A percentile compares a stretch with the other conserved stretches of the same genome.
These are phyloP conservation scores for Papilio aristodemus DNA, from an alignment of 1,140 invertebrate genomes.

Conservation along the genomic window DNA sequence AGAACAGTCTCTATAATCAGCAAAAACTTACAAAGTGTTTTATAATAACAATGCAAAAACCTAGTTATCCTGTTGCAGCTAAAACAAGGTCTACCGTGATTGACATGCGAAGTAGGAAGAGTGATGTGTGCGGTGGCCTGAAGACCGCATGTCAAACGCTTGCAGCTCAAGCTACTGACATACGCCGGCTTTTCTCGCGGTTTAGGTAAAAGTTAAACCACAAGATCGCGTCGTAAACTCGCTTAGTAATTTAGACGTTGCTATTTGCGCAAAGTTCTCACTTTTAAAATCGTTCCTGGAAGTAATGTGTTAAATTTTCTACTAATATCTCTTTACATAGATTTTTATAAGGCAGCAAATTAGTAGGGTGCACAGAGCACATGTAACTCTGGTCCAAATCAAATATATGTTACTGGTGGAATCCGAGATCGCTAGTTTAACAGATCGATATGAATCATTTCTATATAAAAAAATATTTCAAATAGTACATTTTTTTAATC, in stretches of 20 bases:
- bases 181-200: slow-evolving; percentile 52
- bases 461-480: no score
- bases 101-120: slow-evolving; percentile 15
- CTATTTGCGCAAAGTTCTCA: slow-evolving; percentile 33
- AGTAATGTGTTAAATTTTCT: slow-evolving; percentile 15
- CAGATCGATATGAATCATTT: no score
- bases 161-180: slow-evolving; percentile 59
- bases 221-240: slow-evolving; percentile 50
- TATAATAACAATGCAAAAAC: slow-evolving; percentile 27
- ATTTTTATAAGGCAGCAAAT: not conserved
- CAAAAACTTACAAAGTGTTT: slow-evolving; percentile 25
- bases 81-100: slow-evolving; percentile 9
- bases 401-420: no score
- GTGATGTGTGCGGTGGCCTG: slow-evolving; percentile 21
- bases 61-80: slow-evolving; percentile 23
- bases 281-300: slow-evolving; percentile 31
- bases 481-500: no score
- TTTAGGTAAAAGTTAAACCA: slow-evolving; percentile 58
- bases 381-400: no score
- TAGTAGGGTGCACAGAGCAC: no score
- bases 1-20: slow-evolving; percentile 22
- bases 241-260: slow-evolving; percentile 44
- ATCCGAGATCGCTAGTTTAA: no score
- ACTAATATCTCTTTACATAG: not conserved
- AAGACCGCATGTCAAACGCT: slow-evolving; percentile 59